Conservation (phyloP, 2,888 invertebrate species). For the Laothoe populi region DNA sequence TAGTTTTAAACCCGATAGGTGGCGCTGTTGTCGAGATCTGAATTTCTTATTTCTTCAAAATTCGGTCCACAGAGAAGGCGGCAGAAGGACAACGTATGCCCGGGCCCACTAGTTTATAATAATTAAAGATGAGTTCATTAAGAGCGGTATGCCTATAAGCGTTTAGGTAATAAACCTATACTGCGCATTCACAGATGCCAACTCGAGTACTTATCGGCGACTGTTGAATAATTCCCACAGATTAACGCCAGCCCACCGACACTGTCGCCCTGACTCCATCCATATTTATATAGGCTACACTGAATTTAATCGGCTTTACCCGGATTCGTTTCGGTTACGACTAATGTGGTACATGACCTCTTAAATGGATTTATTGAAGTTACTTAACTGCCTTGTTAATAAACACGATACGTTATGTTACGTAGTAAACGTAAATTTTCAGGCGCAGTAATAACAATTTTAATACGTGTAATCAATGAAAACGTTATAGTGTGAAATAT, state of each 20-base stretch:
- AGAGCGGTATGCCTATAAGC: neutral
- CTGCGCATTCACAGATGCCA: conserved; percentile 29
- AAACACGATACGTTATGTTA: neutral
- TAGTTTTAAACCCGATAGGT: too few species aligned
- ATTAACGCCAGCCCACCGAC: conserved; percentile 51
- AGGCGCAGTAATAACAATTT: too few species aligned
- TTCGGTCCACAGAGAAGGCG: too few species aligned
- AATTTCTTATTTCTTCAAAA: too few species aligned
- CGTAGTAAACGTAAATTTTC: neutral
- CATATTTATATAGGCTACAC: conserved; percentile 49
- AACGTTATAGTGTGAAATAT: too few species aligned
- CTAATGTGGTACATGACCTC: conserved; percentile 29
- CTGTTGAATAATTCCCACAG: conserved; percentile 37
- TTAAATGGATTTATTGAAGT: conserved; percentile 26
- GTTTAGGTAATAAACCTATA: conserved; percentile 10
- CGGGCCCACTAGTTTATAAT: too few species aligned
- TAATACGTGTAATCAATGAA: too few species aligned
- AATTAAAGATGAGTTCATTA: too few species aligned
- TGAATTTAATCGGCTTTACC: conserved; percentile 48
- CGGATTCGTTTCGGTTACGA: conserved; percentile 34
- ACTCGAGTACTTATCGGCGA: conserved; percentile 27
- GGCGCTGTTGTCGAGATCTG: too few species aligned
- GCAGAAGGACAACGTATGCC: too few species aligned
- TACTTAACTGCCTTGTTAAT: neutral
- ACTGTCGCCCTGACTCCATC: conserved; percentile 46